Evolutionary conservation across 2,797 vertebrate species (phyloP).

Genomic region (Pipistrellus pygmaeus): DNA sequence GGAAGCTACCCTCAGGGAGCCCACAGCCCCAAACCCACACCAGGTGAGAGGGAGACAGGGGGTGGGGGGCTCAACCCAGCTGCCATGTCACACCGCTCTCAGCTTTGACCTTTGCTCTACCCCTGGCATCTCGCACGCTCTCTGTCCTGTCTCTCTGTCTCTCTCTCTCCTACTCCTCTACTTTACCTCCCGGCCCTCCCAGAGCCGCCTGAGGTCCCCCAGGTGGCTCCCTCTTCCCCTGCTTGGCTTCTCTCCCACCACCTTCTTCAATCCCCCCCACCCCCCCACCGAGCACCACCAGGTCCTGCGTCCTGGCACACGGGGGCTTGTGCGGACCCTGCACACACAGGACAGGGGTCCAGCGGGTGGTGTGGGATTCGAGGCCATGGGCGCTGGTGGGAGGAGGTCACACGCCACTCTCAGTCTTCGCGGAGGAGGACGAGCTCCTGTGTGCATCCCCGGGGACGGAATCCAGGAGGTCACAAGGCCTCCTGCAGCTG

Average conservation of each 20-base stretch:
- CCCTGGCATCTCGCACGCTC: neutral
- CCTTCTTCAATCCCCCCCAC: conserved; percentile 43
- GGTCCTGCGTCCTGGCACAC: neutral
- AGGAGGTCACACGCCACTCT: neutral
- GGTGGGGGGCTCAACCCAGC: neutral
- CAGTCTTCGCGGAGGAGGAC: neutral
- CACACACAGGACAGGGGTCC: neutral
- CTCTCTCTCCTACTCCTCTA: neutral
- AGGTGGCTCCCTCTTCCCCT: too few relatives aligned
- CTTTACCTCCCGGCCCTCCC: neutral
- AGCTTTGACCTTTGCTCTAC: neutral
- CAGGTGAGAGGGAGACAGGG: neutral
- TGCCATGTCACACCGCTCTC: neutral
- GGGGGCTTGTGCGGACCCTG: neutral
- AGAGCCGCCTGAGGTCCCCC: neutral
- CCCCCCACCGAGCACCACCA: neutral
- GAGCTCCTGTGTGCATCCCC: neutral
- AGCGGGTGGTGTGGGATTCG: neutral
- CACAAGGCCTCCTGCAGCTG: neutral
- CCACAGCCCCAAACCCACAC: fast-evolving
- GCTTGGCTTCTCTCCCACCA: neutral
- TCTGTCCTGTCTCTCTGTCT: neutral
- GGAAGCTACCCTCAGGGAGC: neutral
- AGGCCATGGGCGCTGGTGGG: neutral
- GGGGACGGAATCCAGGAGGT: conserved; percentile 20